Evolutionary conservation across 2,113 vertebrate species (phyloP), one percentile per base, ranked within the genome.

Genomic region (Perccottus glenii): DNA sequence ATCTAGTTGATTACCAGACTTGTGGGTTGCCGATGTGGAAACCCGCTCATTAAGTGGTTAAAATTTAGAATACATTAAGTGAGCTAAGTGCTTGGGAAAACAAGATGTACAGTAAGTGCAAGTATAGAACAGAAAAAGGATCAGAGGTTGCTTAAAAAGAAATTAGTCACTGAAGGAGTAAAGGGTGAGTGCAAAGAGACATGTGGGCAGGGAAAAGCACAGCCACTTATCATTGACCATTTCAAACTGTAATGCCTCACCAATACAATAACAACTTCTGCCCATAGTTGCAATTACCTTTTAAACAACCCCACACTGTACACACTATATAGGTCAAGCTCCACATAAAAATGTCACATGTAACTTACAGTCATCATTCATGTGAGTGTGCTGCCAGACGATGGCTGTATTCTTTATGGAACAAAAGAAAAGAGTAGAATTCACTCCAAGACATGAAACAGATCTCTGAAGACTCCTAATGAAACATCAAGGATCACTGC

Each of bases 221-320:
- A 49, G 8, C 11, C 3, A 15, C 12, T 48, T 11, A 33, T 12
- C 51, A 42, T 16, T 10, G 36, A 50, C 36, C 11, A 51, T 67
- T 75, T 60, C 38, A 45, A 61, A 38, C 50, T 43, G 7, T n/a
- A 66, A 49, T 61, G 69, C 46, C 14, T 11, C 15, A 57, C 46
- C 38, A 40, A 42, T 69, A 63, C 9, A 63, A 16, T 69, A 53
- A 46, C 15, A 64, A 27, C 3, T 6, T 14, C 2, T 74, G 11
- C 35, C 27, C 15, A 40, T 38, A 33, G 7, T 38, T 4, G 12
- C 9, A 49, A 43, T 63, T 10, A 11, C 48, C 55, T 27, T 11
- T 43, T 46, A 3, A 61, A 69, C 15, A 60, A 4, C 40, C 4
- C 32, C 10, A 33, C 19, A 46, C 9, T 36, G 61, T 45, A 2